Base-by-base conservation (phyloP, 1,140 invertebrate genomes). In the Sinonovacula constricta region DNA sequence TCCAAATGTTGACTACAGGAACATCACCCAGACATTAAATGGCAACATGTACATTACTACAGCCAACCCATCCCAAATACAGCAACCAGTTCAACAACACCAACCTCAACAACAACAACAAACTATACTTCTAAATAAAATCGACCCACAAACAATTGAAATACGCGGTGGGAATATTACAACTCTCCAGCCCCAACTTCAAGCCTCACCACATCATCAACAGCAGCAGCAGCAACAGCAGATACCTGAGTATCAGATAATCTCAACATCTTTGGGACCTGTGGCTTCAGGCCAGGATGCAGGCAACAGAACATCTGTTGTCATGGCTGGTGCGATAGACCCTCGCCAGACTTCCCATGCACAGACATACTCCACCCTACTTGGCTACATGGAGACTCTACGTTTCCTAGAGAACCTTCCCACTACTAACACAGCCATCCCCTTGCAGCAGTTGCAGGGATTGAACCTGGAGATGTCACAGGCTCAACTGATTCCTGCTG, bases 371-470 rank as follows among this genome's bases (percentile, higher is more conserved):
- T 83, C 83, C 12, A 83, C 81, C 34, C 57, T 84, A n/a, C 60
- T 84, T 24, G 81, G 83, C 22, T 84, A 84, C 36, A 82, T 82
- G 79, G 83, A 84, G 30, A 84, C 83, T 5, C 30, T 84, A 53
- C 36, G 83, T 30, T 84, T 84, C 53, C 26, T 84, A 15, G 83
- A 84, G 56, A 82, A 82, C 53, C 79, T 84, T 15, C 83, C 83
- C 3, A 84, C 83, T 7, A 84, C 69, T 51, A 78, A 81, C 53
- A 80, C 75, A 14, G 26, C 62, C 24, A 26, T 68, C 39, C 75
- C 75, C 12, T 12, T 78, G 31, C 75, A 78, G 36, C 66, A 68
- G 30, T 26, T 77, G 22, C 75, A 78, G 56, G 49, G 63, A 10
- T 3, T 76, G 28, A 76, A 79, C 71, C 69, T 80, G 34, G 63